Evolutionary conservation across 2,113 vertebrate genomes (phyloP).

Genomic region (Syrmaticus mikado): DNA sequence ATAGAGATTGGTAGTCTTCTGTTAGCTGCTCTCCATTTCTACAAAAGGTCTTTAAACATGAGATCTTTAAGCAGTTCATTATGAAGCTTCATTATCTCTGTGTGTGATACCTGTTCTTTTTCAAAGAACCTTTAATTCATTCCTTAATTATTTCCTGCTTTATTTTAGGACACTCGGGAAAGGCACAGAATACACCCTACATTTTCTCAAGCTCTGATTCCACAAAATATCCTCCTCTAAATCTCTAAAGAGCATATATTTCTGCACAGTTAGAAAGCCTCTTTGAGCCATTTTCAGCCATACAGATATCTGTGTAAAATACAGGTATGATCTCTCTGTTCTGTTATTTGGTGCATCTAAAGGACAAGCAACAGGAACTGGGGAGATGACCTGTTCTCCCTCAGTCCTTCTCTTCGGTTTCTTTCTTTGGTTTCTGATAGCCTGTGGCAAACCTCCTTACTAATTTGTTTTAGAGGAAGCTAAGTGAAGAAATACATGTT

Average conservation of each 20-base stretch:
- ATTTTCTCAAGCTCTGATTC: neutral
- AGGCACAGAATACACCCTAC: neutral
- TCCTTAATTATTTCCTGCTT: neutral
- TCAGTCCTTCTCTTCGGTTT: neutral
- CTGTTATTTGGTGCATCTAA: neutral
- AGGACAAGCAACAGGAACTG: neutral
- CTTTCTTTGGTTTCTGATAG: neutral
- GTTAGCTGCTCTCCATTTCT: neutral
- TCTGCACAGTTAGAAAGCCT: neutral
- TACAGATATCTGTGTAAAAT: neutral
- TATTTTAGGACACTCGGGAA: neutral
- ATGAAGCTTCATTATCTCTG: neutral
- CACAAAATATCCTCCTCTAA: neutral
- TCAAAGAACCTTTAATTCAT: neutral
- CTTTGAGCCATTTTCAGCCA: neutral
- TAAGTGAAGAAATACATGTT: neutral
- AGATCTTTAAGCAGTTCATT: neutral
- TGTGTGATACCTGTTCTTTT: neutral
- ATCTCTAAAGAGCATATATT: neutral
- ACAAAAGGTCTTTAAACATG: neutral
- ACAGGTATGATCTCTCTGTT: neutral
- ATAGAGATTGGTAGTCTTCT: neutral
- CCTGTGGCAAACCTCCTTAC: neutral
- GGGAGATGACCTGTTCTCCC: accelerated
- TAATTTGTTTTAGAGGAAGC: neutral